Base-by-base conservation (phyloP, 2,888 invertebrate genomes). In the Clostera curtula region DNA sequence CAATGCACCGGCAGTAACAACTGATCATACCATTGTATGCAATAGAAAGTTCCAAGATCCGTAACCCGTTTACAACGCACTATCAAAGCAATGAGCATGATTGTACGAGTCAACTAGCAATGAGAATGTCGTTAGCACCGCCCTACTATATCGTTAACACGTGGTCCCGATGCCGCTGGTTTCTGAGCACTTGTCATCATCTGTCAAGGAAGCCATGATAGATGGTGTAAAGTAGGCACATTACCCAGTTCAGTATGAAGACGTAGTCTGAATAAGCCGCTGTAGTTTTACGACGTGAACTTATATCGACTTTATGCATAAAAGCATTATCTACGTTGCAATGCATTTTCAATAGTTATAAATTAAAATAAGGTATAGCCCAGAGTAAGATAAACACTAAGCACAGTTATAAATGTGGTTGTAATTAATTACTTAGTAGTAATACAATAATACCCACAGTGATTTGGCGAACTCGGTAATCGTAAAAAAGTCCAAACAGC, bases 171-270 rank as follows among this genome's bases (percentile, higher is more conserved):
- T 47, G 46, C 35, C 36, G 29, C 37, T 48, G 45, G 55, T 56
- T 55, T 51, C 53, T 55, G 48, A 60, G 61, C 61, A 59, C 50
- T 51, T 55, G 64, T 56, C 62, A 56, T 49, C 54, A 47, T 55
- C 49, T 61, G 67, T 65, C 65, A 60, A 50, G 51, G 52, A n/a
- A 33, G 43, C 30, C 45, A 55, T 71, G 71, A 73, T 68, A 49
- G 64, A 73, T 68, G 50, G 56, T 53, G 61, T 62, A 60, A 61
- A 64, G 55, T 56, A 56, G 56, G 56, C 53, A 54, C 62, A 65
- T 69, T 65, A 56, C 55, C 61, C 60, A 63, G 61, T 66, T 63
- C 51, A 59, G 53, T 46, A 58, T 55, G 53, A 60, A 61, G 60
- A 61, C 67, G 49, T 57, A 59, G 61, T 56, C 59, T 53, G 43